Base-by-base conservation (phyloP, 2,888 invertebrate genomes). In the Cantharis lateralis region DNA sequence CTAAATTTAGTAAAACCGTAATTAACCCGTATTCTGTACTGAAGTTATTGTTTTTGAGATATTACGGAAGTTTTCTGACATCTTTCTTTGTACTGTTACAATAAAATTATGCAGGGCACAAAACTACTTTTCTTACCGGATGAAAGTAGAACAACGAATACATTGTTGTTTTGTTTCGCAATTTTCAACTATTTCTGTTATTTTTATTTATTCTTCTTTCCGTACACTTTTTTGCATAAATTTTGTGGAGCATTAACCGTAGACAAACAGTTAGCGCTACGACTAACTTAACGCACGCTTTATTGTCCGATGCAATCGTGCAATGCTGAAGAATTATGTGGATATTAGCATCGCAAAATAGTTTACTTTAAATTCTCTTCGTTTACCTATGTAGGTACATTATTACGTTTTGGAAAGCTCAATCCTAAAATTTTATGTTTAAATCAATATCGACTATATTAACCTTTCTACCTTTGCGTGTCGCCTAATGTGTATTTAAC, bases 51-150 rank as follows among this genome's bases (percentile, higher is more conserved):
- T 66, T 72, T 63, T 72, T 24, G 68, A 24, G 16, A 61, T 20
- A 64, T 71, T 64, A 9, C 72, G 72, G 72, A 72, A 72, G 72
- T 72, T 68, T 68, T 64, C 63, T 68, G 61, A 68, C 68, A 15
- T 61, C 32, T 15, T 28, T 26, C 18, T 20, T 24, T 20, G 18
- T 72, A 68, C 68, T 72, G 68, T 72, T 68, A 72, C 62, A 72
- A 72, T 72, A 68, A 72, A 48, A 48, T 48, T 32, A 72, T 72
- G 72, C 68, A 24, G 68, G 66, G 16, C 68, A 72, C 61, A 72
- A 32, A 71, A 68, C 68, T 72, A 68, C 68, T 68, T 72, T 72
- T 68, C 68, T 66, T 71, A 32, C 68, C 15, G 61, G 32, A 20
- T 20, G 10, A 24, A 72, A 72, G 72, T 72, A 26, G 72, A 68